Evolutionary conservation across 2,113 vertebrate species (phyloP), one percentile per base, ranked within the genome.

Genomic region (Passer montanus): DNA sequence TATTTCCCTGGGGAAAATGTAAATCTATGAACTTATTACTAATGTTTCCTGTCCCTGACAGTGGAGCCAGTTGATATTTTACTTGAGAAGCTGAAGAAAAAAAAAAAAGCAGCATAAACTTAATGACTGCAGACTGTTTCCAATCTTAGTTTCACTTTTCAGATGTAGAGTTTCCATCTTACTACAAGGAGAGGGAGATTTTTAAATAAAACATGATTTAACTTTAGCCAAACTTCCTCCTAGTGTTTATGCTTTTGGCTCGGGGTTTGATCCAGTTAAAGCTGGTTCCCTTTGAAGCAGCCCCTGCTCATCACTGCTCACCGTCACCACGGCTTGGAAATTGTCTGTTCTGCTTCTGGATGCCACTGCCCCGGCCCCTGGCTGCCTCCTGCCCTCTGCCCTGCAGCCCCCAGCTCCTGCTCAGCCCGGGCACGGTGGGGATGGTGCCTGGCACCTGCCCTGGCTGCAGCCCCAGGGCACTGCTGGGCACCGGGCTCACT

Each of bases 31-130:
- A 97, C 97, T 97, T 98, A 97, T 98, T 98, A 97, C 97, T 97
- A 98, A 98, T 98, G 97, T 97, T 98, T 98, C 97, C 97, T 97
- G 97, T 96, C 93, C 84, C 92, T 97, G 97, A 98, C 97, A 98
- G 96, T 97, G 97, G 97, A 98, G 97, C 97, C 97, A 97, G 97
- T 98, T 96, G 97, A 97, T 97, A 97, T 97, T 98, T 97, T 92
- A 96, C 86, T 95, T 94, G 97, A 97, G 97, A 96, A 97, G 94
- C 93, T 4, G 35, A 69, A 95, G 93, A 81, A 78, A 69, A 60
- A 84, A 74, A 74, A 94, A 95, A 87, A 70, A 9, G 59, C 84
- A 90, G 87, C 94, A 95, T 95, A 96, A 92, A 87, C 95, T 96
- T 97, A 96, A 97, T 95, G 97, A 94, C 93, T 95, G 89, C 93